These are phyloP conservation scores for Palythoa heliodiscus DNA, from an alignment of 92 coral and sea anemone genomes.

Conservation along the genomic window DNA sequence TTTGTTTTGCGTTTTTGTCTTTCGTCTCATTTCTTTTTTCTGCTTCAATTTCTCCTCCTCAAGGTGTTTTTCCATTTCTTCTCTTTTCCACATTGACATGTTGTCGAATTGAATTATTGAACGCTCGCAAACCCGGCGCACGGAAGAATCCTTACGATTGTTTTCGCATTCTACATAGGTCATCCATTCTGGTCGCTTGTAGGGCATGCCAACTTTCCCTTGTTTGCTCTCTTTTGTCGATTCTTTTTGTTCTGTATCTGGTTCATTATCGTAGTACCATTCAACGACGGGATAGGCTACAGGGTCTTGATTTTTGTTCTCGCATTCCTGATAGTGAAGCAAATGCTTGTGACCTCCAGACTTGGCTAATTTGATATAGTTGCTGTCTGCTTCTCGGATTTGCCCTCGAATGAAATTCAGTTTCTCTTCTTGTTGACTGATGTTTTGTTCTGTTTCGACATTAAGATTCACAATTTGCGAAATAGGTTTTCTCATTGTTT, in stretches of 20 bases:
- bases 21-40: constrained; percentile 17
- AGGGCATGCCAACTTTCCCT: background rate
- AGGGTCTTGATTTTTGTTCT: constrained; percentile 8
- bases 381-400: constrained; percentile 37
- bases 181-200: constrained; percentile 38
- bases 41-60: constrained; percentile 21
- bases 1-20: constrained; percentile 25
- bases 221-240: background rate
- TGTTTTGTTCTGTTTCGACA: background rate
- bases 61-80: constrained; percentile 23
- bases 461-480: constrained; percentile 40
- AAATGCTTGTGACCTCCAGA: constrained; percentile 43
- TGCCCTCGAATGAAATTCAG: constrained; percentile 28
- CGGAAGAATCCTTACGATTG: background rate
- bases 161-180: constrained; percentile 16
- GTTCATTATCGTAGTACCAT: constrained; percentile 35
- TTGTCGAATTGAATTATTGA: constrained; percentile 36
- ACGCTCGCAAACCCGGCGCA: constrained; percentile 1
- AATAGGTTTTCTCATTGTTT: constrained; percentile 18
- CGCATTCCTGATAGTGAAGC: constrained; percentile 18
- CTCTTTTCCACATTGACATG: constrained; percentile 44
- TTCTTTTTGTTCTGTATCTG: background rate
- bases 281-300: constrained; percentile 18
- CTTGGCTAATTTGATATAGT: constrained; percentile 32
- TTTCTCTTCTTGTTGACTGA: background rate